Conservation (phyloP, 2,888 invertebrate species). For the Erebia palarica region DNA sequence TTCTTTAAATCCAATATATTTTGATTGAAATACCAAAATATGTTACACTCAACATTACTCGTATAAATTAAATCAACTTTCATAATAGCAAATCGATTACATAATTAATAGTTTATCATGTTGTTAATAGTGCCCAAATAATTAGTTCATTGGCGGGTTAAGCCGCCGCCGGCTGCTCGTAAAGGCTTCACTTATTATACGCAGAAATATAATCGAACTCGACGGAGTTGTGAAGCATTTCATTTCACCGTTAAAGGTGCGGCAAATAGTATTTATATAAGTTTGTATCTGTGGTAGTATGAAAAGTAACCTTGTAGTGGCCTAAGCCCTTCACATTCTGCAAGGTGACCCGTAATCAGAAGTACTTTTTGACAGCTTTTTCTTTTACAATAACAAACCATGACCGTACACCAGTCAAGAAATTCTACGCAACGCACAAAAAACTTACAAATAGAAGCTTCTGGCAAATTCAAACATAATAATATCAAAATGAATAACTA, state of each 20-base stretch:
- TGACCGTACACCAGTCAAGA: no score
- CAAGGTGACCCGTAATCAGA: no score
- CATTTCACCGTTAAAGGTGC: no score
- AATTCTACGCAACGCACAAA: no score
- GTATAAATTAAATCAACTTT: slow-evolving; percentile 19
- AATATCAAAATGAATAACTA: not conserved
- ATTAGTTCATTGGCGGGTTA: not conserved
- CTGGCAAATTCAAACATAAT: not conserved
- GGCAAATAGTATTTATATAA: no score
- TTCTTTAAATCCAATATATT: no score
- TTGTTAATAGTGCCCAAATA: slow-evolving; percentile 12
- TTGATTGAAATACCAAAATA: not conserved
- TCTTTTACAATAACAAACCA: no score
- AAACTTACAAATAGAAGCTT: no score
- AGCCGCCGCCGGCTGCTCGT: not conserved
- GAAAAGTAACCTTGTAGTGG: no score
- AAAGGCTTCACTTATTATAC: not conserved
- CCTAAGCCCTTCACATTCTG: no score
- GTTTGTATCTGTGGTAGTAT: no score
- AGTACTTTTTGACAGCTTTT: no score
- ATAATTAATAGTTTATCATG: slow-evolving; percentile 23
- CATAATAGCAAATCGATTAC: slow-evolving; percentile 14
- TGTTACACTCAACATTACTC: not conserved
- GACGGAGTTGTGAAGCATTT: not conserved
- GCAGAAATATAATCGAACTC: not conserved